Percentiles rank a stretch among this genome's conserved stretches.
Evolutionary conservation across 2,888 invertebrate genomes (phyloP).

Genomic region (Hedychridium roseum): DNA sequence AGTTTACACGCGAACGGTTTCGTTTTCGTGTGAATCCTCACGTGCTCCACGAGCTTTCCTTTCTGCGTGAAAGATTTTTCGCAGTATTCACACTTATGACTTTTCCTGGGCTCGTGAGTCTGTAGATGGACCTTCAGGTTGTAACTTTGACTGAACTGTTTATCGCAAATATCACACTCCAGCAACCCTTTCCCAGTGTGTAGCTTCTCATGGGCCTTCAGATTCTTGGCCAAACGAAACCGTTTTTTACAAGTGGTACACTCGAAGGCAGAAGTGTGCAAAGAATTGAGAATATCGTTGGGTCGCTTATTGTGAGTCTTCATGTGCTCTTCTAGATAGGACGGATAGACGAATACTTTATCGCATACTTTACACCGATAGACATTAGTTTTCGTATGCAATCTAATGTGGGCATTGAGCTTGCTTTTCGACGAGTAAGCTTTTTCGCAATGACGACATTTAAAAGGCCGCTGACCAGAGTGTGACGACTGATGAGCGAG

Average conservation of each 20-base stretch:
- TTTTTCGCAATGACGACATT: slow-evolving; percentile 52
- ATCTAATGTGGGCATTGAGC: slow-evolving; percentile 54
- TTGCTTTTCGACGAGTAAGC: slow-evolving; percentile 58
- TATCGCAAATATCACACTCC: slow-evolving; percentile 60
- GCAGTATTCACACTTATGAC: slow-evolving; percentile 58
- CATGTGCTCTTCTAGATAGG: slow-evolving; percentile 58
- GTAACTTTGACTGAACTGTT: slow-evolving; percentile 58
- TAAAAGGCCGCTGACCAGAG: slow-evolving; percentile 51
- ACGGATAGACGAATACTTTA: slow-evolving; percentile 61
- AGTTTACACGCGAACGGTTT: slow-evolving; percentile 57
- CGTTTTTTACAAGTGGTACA: slow-evolving; percentile 51
- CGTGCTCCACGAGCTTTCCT: slow-evolving; percentile 58
- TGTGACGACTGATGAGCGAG: slow-evolving; percentile 49
- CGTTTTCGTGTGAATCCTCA: slow-evolving; percentile 56
- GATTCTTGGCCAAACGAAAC: slow-evolving; percentile 52
- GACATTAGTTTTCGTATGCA: slow-evolving; percentile 55
- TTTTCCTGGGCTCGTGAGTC: slow-evolving; percentile 50
- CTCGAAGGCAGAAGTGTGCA: slow-evolving; percentile 39
- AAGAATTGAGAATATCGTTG: slow-evolving; percentile 9
- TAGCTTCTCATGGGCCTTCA: slow-evolving; percentile 50
- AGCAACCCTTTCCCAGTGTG: slow-evolving; percentile 54
- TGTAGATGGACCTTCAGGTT: slow-evolving; percentile 57
- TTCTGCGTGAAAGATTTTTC: slow-evolving; percentile 53
- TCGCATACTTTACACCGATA: slow-evolving; percentile 59
- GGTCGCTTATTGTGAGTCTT: slow-evolving; percentile 49